Base-by-base conservation (phyloP, 2,113 vertebrate species). In the Corynorhinus townsendii region DNA sequence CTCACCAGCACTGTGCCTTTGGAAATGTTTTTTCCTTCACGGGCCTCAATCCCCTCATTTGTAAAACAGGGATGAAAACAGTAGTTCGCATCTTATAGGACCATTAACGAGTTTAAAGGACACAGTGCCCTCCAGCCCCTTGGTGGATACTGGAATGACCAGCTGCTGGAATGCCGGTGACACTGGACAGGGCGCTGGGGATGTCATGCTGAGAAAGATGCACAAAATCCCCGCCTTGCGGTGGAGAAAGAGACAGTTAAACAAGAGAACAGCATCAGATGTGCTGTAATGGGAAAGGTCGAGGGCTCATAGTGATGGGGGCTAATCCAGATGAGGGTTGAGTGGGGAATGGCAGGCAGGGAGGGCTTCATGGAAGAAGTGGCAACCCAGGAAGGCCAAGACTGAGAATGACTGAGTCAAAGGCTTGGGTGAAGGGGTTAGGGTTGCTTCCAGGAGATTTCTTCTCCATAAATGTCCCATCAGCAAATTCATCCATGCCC, bases 401-500 rank as follows among this genome's bases (percentile, higher is more conserved):
- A 45, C 5, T 35, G 72, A 86, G 47, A 15, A 7, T 26, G 52
- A 86, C 9, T 56, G 71, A 6, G 8, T 52, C 30, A 38, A 43
- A 90, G 35, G 38, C 15, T 43, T 12, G 66, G 52, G 38, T 45
- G 17, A 33, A 56, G 28, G 45, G 47, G 4, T 5, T 5, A 49
- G 35, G 40, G 3, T 28, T 40, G 47, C 47, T 54, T 80, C 30
- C 33, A 4, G 17, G 54, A 11, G 17, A 11, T 43, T 85, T n/a
- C 22, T 30, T 83, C 80, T 89, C 66, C 7, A 14, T 80, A 12
- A 49, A 28, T 8, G 4, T 22, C 59, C 28, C 20, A 2, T 10
- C 38, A 54, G 47, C 43, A 30, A 12, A 47, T 26, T 19, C 22
- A 15, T 10, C 7, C 0, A 28, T 35, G 16, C 64, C 4, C 0